Base-by-base conservation (phyloP, 1,140 invertebrate species). In the Aphaenogaster rudis region DNA sequence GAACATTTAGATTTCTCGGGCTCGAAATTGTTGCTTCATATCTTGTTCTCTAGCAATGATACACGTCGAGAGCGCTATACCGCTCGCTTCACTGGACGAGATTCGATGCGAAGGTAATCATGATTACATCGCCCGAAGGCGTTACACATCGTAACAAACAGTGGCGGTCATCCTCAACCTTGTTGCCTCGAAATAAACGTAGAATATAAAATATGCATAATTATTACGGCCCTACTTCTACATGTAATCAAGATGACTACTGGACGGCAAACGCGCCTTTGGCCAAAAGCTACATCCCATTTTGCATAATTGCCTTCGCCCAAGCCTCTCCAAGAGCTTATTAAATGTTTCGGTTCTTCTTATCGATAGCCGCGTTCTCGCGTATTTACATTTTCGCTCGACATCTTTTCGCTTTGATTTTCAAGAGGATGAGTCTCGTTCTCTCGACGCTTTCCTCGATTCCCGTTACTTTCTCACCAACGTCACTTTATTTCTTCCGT, bases 81-180 rank as follows among this genome's bases (percentile, higher is more conserved):
- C 54, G 67, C 63, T 71, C 64, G 33, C 33, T 52, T 48, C 1
- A 28, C 54, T n/a, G 13, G 28, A 39, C 28, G 48, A 59, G 52
- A 77, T 48, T 76, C 86, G 59, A 85, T 39, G 63, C n/a, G 54
- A 64, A 69, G 86, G 50, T 86, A 88, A 89, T 87, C 67, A 80
- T 84, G 82, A 91, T 91, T 88, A 86, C 86, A 81, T 72, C 50
- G 85, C 85, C 88, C 21, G 7, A n/a, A 39, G 76, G 86, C 85
- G 80, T 89, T 87, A 86, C 77, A 36, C 71, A 57, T 64, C 52
- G 54, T 67, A 71, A 74, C 71, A 59, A 63, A 76, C 90, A 88
- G 82, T 86, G 90, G 42, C 79, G 82, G 88, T 88, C 82, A 86
- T 86, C 45, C 80, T 81, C 69, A 28, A n/a, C 8, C 74, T 79